phyloP scores from a whole-genome alignment of 2,888 invertebrate genomes.

The Drosophila demipolita region DNA sequence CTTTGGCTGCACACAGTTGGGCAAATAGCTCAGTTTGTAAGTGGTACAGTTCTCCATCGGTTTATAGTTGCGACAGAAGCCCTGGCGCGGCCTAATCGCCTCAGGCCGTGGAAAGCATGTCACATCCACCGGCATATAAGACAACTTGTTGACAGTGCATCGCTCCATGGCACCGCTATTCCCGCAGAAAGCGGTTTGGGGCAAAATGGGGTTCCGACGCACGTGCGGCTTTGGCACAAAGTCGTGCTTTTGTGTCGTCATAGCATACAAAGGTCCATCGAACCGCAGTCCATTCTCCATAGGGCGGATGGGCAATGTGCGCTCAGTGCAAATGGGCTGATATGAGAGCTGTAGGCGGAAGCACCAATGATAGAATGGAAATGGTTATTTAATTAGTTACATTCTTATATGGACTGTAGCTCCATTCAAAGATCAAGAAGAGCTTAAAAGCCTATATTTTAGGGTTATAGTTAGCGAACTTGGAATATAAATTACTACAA shows the following conservation, averaged over 20 bases:
- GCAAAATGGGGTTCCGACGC: constrained; percentile 76
- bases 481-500: too few species aligned
- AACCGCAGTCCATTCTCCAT: constrained; percentile 87
- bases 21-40: constrained; percentile 87
- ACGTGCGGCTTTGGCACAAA: constrained; percentile 88
- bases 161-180: constrained; percentile 80
- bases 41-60: constrained; percentile 85
- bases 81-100: constrained; percentile 78
- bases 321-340: constrained; percentile 87
- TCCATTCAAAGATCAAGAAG: too few species aligned
- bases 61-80: constrained; percentile 72
- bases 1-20: constrained; percentile 84
- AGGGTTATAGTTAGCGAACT: too few species aligned
- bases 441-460: too few species aligned
- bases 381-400: not conserved
- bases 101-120: constrained; percentile 68
- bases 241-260: constrained; percentile 91
- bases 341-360: constrained; percentile 85
- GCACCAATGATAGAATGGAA: not conserved
- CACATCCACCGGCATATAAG: constrained; percentile 83
- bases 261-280: constrained; percentile 89
- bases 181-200: constrained; percentile 73
- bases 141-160: constrained; percentile 83
- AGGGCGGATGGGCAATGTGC: constrained; percentile 87
- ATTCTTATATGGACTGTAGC: too few species aligned